Evolutionary conservation across 2,113 vertebrate species (phyloP).

Genomic region (Calyptommatus sinebrachiatus): DNA sequence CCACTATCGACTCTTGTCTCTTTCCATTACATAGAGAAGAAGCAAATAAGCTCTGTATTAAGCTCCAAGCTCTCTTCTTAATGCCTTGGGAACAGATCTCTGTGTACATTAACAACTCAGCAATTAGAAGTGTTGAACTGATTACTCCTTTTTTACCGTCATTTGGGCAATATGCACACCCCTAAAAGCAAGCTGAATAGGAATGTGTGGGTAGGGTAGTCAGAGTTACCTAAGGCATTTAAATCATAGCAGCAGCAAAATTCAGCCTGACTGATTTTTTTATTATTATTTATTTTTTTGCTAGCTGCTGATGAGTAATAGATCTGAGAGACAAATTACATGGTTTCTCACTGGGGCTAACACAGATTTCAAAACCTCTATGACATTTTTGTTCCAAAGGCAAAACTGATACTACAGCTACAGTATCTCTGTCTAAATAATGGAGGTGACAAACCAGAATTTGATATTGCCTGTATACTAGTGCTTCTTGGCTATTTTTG

Average conservation of each 20-base stretch:
- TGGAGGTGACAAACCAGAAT: not conserved
- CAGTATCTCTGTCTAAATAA: not conserved
- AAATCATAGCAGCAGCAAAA: not conserved
- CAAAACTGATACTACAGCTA: conserved; percentile 2
- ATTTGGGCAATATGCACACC: not conserved
- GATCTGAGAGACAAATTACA: not conserved
- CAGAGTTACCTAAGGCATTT: not conserved
- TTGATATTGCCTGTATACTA: not conserved
- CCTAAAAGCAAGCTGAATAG: not conserved
- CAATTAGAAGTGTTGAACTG: conserved; percentile 6
- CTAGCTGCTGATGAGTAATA: conserved; percentile 1
- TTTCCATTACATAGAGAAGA: conserved; percentile 1
- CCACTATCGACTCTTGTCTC: not conserved
- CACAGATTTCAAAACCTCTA: not conserved
- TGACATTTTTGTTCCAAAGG: not conserved
- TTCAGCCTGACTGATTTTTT: conserved; percentile 5
- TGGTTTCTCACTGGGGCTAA: not conserved
- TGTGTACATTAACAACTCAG: not conserved
- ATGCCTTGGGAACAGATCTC: not conserved
- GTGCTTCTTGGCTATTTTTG: not conserved
- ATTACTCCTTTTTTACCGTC: not conserved
- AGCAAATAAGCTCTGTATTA: not conserved
- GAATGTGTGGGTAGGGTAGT: not conserved
- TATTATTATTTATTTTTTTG: not conserved
- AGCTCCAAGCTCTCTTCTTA: not conserved